Evolutionary conservation across 1,140 invertebrate species (phyloP), one percentile per base, ranked within the genome.

Genomic region (Dolichoris vasculosae): DNA sequence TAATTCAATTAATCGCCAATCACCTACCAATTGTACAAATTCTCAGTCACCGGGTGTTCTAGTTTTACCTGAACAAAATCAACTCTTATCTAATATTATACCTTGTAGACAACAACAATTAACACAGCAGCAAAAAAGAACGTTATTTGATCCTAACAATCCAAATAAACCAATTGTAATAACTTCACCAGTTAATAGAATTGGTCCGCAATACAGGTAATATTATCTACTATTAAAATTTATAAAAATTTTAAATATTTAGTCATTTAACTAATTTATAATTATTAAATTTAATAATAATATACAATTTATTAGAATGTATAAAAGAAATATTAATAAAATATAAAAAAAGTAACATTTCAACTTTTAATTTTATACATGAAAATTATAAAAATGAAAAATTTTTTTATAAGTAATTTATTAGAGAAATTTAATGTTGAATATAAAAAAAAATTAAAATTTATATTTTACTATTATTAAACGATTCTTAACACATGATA

Each of bases 111-210:
- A 87, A 63, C 89, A 87, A 73, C 86, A 87, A 64, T 89, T 87
- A 77, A 79, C 75, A 40, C 23, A 82, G 17, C 89, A 89, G 43
- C 94, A 94, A 80, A 94, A 94, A 87, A 94, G 94, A 89, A 94
- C 93, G 13, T 89, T 96, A 26, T 96, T 95, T 90, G 95, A 96
- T 91, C 95, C 95, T 6, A 95, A 96, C 87, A 96, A 96, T 92
- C 96, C 96, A 2, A 94, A 94, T 86, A 96, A 95, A 91, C 95
- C 95, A 30, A 96, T 96, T 84, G 93, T 96, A 87, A 94, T 96
- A 30, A 94, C 92, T 85, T 92, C 94, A 46, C 87, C 93, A 46
- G 93, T 91, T 81, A 92, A 87, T 82, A 91, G 94, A 91, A 88
- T 88, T 43, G 88, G 84, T 63, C 38, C 88, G 43, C 90, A 90